Evolutionary conservation across 23 tunicate species (phyloP).

Genomic region (Oikopleura vanhoeffeni): DNA sequence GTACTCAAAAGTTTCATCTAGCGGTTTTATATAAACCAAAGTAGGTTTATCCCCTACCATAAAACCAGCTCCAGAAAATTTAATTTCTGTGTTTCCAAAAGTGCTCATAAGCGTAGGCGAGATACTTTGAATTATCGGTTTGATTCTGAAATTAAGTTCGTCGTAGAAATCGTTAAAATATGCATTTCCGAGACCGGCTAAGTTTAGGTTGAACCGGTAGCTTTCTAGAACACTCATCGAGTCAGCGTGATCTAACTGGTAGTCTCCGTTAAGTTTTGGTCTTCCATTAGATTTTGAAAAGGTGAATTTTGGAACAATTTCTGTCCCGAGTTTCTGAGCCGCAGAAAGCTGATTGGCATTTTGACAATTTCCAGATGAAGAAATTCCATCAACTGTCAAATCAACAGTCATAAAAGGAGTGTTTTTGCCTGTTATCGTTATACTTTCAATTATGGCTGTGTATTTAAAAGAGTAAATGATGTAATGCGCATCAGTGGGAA

Average conservation of each 20-base stretch:
- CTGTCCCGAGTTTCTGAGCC: neutral
- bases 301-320: neutral
- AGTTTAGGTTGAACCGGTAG: neutral
- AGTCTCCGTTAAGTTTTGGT: neutral
- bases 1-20: too few species aligned
- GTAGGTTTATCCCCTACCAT: neutral
- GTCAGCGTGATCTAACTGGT: neutral
- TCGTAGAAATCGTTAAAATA: neutral
- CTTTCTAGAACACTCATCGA: neutral
- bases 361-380: neutral
- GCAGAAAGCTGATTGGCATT: neutral
- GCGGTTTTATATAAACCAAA: too few species aligned
- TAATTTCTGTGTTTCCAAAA: neutral
- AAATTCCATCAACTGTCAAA: neutral
- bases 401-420: neutral
- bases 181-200: neutral
- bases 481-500: neutral
- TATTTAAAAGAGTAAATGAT: neutral
- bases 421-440: neutral
- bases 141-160: neutral
- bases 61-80: neutral
- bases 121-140: neutral
- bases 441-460: neutral
- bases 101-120: neutral
- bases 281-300: neutral